Conservation (phyloP, 2,113 vertebrate species). For the Circaetus gallicus region DNA sequence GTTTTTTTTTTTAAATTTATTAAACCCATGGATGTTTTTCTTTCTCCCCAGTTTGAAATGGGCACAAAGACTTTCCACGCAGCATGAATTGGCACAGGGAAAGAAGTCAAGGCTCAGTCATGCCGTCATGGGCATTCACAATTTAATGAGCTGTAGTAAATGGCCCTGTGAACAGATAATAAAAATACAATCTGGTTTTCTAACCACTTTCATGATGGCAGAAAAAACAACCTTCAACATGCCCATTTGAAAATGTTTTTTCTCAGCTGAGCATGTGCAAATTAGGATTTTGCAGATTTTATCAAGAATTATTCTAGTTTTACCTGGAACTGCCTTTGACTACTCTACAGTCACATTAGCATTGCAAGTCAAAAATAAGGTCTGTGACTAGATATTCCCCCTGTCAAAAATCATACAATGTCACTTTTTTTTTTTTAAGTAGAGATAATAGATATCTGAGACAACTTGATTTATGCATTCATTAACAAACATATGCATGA, state of each 20-base stretch:
- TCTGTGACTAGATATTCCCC: neutral
- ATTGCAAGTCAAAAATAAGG: neutral
- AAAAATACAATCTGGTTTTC: neutral
- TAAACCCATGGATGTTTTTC: neutral
- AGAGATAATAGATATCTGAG: neutral
- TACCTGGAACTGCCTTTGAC: neutral
- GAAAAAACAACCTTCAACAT: neutral
- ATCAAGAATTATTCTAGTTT: neutral
- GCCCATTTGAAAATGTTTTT: neutral
- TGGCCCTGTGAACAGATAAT: neutral
- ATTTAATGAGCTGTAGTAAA: neutral
- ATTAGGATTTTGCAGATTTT: neutral
- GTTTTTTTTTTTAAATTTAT: neutral
- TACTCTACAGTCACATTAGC: neutral
- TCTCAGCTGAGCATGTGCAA: neutral
- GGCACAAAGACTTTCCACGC: neutral
- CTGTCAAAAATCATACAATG: neutral
- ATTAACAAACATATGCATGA: neutral
- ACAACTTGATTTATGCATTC: neutral
- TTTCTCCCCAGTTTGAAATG: neutral
- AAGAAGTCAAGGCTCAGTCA: neutral
- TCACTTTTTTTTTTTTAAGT: neutral
- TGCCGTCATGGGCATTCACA: neutral
- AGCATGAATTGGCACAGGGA: neutral
- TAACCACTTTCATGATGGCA: neutral